These are phyloP conservation scores for Lota lota DNA, from an alignment of 2,113 vertebrate genomes.

Conservation along the genomic window DNA sequence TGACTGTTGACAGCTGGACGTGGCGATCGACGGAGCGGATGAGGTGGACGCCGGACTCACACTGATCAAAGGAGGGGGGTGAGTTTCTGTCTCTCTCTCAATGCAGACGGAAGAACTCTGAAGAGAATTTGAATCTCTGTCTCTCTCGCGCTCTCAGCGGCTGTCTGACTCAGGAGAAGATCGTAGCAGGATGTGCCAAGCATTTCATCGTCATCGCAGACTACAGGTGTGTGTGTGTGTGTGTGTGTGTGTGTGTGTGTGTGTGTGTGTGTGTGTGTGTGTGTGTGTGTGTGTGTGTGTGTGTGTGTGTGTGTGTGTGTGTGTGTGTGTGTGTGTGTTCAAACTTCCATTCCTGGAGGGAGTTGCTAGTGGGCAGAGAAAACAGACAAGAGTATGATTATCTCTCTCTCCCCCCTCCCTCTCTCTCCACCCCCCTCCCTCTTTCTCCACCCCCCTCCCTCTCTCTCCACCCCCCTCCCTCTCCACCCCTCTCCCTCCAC, in stretches of 20 bases:
- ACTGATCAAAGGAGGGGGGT: conserved; percentile 98
- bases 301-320: too few species aligned
- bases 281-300: neutral
- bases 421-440: too few species aligned
- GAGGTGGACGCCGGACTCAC: conserved; percentile 91
- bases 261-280: neutral
- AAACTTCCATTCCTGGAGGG: too few species aligned
- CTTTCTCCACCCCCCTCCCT: too few species aligned
- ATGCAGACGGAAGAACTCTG: neutral
- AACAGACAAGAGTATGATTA: too few species aligned
- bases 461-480: too few species aligned
- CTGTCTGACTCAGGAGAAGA: conserved; percentile 96
- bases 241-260: neutral
- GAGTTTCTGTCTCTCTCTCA: conserved; percentile 51
- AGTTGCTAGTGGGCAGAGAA: too few species aligned
- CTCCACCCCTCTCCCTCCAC: too few species aligned
- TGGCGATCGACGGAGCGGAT: conserved; percentile 96
- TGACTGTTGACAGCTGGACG: conserved; percentile 79
- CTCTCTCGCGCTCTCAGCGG: conserved; percentile 72
- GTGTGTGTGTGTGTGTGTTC: too few species aligned
- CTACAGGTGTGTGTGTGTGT: conserved; percentile 80
- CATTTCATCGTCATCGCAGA: conserved; percentile 94
- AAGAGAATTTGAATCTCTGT: neutral
- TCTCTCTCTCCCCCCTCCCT: too few species aligned
- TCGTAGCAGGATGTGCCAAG: conserved; percentile 91